A percentile compares a stretch with the other conserved stretches of the same genome.
Evolutionary conservation across 2,797 vertebrate genomes (phyloP).

Genomic region (Pseudochaenichthys georgianus): DNA sequence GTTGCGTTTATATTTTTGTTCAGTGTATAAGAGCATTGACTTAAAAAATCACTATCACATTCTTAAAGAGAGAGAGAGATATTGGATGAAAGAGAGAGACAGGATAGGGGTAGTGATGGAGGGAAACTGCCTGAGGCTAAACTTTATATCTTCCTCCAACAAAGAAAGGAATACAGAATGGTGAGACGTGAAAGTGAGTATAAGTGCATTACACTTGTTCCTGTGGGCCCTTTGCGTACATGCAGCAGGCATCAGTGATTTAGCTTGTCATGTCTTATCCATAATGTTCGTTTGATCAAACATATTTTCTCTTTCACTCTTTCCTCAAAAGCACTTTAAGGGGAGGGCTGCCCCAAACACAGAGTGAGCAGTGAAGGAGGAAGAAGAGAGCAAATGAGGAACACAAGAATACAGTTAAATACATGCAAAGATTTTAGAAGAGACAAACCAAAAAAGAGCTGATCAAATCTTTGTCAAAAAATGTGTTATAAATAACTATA

Average conservation of each 20-base stretch:
- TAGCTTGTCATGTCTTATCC: conserved; percentile 42
- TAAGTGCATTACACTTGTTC: not conserved
- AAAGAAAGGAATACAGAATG: not conserved
- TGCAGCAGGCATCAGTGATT: conserved; percentile 43
- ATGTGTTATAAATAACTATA: too few species aligned
- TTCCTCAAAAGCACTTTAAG: conserved; percentile 43
- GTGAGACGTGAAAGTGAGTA: conserved; percentile 12
- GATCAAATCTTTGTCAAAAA: too few species aligned
- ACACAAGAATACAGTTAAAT: not conserved
- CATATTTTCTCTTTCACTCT: conserved; percentile 14
- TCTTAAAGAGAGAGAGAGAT: not conserved
- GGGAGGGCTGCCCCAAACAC: not conserved
- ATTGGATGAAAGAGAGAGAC: conserved; percentile 1
- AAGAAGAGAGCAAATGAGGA: conserved; percentile 10
- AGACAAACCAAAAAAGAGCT: not conserved
- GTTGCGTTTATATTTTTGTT: too few species aligned
- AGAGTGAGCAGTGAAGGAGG: not conserved
- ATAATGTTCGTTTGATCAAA: conserved; percentile 59
- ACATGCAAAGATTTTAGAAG: not conserved
- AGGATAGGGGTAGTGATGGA: conserved; percentile 16
- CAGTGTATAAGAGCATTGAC: not conserved
- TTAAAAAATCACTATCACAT: conserved; percentile 31
- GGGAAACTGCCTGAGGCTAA: conserved; percentile 48
- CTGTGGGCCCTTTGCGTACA: conserved; percentile 9
- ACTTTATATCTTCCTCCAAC: conserved; percentile 47